Percentiles rank a stretch among this genome's conserved stretches.
Conservation (phyloP, 2,113 vertebrate genomes). For the Callithrix jacchus region DNA sequence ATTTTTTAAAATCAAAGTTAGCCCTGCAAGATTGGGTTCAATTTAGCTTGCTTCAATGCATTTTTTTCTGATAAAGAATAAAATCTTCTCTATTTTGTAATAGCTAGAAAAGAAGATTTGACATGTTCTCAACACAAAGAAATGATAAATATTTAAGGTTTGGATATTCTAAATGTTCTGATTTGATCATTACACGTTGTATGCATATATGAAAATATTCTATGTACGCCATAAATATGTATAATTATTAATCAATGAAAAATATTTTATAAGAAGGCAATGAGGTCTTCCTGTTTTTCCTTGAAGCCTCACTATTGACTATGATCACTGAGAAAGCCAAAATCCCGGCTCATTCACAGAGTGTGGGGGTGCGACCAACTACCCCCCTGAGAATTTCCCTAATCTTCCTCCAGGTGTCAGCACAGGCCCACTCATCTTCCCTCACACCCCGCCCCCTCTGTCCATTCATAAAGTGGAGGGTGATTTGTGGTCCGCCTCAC, state of each 20-base stretch:
- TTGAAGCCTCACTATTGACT: not conserved
- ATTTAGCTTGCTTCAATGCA: no score
- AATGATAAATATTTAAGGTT: not conserved
- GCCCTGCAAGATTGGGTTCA: not conserved
- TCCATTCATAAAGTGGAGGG: conserved; percentile 78
- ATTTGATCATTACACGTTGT: not conserved
- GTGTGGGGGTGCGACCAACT: not conserved
- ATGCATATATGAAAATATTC: not conserved
- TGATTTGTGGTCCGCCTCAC: conserved; percentile 69
- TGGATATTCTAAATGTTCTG: not conserved
- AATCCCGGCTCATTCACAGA: no score
- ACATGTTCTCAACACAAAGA: not conserved
- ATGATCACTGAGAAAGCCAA: not conserved
- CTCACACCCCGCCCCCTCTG: conserved; percentile 52
- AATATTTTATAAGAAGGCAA: not conserved
- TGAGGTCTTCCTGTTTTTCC: not conserved
- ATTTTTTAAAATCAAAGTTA: not conserved
- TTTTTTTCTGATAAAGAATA: not conserved
- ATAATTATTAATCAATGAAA: not conserved
- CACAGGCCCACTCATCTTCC: conserved; percentile 62
- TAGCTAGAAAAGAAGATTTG: not conserved
- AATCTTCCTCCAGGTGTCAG: conserved; percentile 83
- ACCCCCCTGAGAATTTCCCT: conserved; percentile 39
- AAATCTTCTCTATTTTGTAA: not conserved
- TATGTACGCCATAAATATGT: not conserved